phyloP scores from a whole-genome alignment of 2,888 invertebrate genomes.

The Sipha maydis region DNA sequence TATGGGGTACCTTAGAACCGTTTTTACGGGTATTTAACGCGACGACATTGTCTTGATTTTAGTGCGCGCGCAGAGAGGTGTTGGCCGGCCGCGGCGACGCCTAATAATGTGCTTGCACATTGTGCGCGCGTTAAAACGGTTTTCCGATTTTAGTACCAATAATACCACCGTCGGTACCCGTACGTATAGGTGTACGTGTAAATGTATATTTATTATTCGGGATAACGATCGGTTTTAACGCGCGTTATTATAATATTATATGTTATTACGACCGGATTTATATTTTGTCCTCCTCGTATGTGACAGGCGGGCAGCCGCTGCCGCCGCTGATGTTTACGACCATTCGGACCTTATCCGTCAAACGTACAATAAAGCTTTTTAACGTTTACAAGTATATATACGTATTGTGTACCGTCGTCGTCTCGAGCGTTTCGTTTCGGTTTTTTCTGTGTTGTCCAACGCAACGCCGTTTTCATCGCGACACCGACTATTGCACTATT shows the following conservation, averaged over 20 bases:
- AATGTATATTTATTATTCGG: not conserved
- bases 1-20: not conserved
- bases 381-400: constrained; percentile 14
- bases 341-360: constrained; percentile 43
- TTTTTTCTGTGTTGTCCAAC: not conserved
- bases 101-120: not conserved
- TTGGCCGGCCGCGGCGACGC: not conserved
- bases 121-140: constrained; percentile 40
- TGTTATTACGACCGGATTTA: constrained; percentile 39
- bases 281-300: constrained; percentile 10
- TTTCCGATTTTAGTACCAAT: constrained; percentile 35
- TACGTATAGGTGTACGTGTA: not conserved
- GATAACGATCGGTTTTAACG: constrained; percentile 46
- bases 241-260: constrained; percentile 30
- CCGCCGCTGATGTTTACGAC: constrained; percentile 32
- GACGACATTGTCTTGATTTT: constrained; percentile 24
- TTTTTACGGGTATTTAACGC: constrained; percentile 36
- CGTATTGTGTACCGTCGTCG: not conserved
- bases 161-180: constrained; percentile 2
- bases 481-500: constrained; percentile 6
- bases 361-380: constrained; percentile 53
- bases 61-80: not conserved
- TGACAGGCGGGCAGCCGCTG: not conserved
- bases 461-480: not conserved
- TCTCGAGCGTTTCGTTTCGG: constrained; percentile 25